A percentile compares a stretch with the other conserved stretches of the same genome.
These are phyloP conservation scores for Tanytarsus gracilentus DNA, from an alignment of 2,888 invertebrate genomes.

Conservation along the genomic window DNA sequence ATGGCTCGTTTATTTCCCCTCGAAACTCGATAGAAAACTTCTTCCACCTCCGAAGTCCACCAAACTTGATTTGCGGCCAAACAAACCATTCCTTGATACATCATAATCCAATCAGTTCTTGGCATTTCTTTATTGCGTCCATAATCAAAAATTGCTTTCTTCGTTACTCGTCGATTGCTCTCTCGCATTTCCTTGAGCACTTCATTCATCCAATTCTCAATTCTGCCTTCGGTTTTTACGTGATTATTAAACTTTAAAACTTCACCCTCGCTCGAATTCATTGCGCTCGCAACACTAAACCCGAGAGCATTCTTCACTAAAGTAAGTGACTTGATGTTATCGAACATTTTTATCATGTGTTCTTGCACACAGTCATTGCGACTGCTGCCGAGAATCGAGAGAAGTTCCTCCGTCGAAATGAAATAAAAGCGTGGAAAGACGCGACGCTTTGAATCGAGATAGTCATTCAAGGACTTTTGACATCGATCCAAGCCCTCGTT, in stretches of 20 bases:
- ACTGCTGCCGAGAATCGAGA: slow-evolving; percentile 80
- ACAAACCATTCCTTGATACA: slow-evolving; percentile 81
- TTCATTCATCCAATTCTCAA: slow-evolving; percentile 88
- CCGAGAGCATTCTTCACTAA: slow-evolving; percentile 58
- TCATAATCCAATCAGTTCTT: slow-evolving; percentile 77
- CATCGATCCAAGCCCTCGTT: slow-evolving; percentile 73
- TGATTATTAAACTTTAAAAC: slow-evolving; percentile 68
- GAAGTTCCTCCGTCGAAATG: slow-evolving; percentile 84
- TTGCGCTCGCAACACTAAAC: slow-evolving; percentile 61
- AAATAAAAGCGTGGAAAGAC: slow-evolving; percentile 89
- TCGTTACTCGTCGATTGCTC: slow-evolving; percentile 74
- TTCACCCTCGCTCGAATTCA: slow-evolving; percentile 84
- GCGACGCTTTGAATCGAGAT: slow-evolving; percentile 76
- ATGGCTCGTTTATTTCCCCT: slow-evolving; percentile 77
- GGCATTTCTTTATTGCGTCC: slow-evolving; percentile 60
- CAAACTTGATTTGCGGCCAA: slow-evolving; percentile 81
- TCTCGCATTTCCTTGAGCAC: slow-evolving; percentile 75
- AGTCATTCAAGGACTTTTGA: slow-evolving; percentile 85
- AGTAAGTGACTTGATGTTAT: slow-evolving; percentile 71
- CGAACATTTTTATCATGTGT: slow-evolving; percentile 94
- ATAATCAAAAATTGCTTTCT: slow-evolving; percentile 80
- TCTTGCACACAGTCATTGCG: slow-evolving; percentile 79
- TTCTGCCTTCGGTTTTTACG: slow-evolving; percentile 68
- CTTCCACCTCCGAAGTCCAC: slow-evolving; percentile 95
- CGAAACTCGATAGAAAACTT: slow-evolving; percentile 60